Percentiles rank a stretch among this genome's conserved stretches.
phyloP scores from a whole-genome alignment of 2,888 invertebrate genomes.

The Drosophila borealis region DNA sequence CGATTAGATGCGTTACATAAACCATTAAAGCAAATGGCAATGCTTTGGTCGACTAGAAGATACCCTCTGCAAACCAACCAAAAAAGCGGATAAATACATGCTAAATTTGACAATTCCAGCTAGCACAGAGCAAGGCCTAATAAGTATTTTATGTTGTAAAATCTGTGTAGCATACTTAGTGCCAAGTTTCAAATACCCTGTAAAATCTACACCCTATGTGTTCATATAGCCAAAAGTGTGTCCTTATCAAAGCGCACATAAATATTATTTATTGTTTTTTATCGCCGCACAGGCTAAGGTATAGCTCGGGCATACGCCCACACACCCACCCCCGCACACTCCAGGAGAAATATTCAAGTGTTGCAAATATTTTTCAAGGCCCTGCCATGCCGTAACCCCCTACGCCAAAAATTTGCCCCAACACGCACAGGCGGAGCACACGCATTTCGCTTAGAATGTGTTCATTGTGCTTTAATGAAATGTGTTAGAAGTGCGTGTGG shows the following conservation, averaged over 20 bases:
- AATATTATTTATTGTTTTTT: conserved; percentile 77
- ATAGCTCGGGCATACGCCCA: conserved; percentile 5
- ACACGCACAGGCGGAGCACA: conserved; percentile 10
- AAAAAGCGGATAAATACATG: neutral
- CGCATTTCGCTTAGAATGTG: conserved; percentile 54
- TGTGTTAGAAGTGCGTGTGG: conserved; percentile 37
- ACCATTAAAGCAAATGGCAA: neutral
- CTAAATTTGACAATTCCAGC: neutral
- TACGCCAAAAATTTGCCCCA: neutral
- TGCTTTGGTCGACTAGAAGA: neutral
- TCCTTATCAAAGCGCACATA: conserved; percentile 71
- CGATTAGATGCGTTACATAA: conserved; percentile 67
- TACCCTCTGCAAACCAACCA: conserved; percentile 17
- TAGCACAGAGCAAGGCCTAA: neutral
- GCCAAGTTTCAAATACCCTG: conserved; percentile 4
- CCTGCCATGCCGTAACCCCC: conserved; percentile 1
- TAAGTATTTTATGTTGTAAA: neutral
- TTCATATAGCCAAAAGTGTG: conserved; percentile 52
- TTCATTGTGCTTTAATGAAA: conserved; percentile 80
- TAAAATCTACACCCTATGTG: conserved; percentile 22
- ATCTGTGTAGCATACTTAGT: neutral
- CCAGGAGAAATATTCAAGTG: conserved; percentile 63
- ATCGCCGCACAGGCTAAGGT: conserved; percentile 48
- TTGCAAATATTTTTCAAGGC: conserved; percentile 67
- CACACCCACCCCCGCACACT: conserved; percentile 6